Percentiles rank a stretch among this genome's conserved stretches.
Conservation (phyloP, 2,113 vertebrate species). For the Mormyrus iriodes region DNA sequence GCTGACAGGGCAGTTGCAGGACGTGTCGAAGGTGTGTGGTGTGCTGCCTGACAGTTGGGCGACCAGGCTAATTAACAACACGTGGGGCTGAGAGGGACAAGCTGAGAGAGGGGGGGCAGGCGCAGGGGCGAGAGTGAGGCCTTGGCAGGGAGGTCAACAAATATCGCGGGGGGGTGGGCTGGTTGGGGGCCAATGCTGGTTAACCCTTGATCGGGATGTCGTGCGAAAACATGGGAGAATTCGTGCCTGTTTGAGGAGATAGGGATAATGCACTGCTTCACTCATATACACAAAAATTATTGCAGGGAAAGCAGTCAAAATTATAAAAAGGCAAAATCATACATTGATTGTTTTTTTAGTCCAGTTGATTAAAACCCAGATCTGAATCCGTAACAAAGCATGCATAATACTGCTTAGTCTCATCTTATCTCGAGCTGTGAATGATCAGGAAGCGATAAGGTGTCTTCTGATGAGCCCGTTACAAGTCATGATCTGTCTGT, state of each 20-base stretch:
- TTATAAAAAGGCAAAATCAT: neutral
- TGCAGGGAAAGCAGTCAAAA: neutral
- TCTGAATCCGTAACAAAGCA: neutral
- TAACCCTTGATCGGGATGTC: constrained; percentile 12
- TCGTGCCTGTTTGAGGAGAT: neutral
- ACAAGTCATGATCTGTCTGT: constrained; percentile 43
- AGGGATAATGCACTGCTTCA: neutral
- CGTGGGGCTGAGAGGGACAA: constrained; percentile 61
- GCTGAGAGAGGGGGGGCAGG: constrained; percentile 46
- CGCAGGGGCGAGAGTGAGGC: constrained; percentile 8
- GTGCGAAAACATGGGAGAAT: neutral
- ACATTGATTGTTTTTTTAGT: neutral
- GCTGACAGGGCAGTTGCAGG: neutral
- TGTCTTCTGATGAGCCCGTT: constrained; percentile 49
- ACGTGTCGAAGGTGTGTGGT: neutral
- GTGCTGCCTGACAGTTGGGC: constrained; percentile 53
- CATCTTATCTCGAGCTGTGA: neutral
- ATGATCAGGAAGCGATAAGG: constrained; percentile 32
- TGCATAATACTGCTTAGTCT: neutral
- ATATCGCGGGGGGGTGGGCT: neutral
- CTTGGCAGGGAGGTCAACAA: constrained; percentile 9
- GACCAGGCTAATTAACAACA: constrained; percentile 69
- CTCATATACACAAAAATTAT: neutral
- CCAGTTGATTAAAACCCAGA: neutral
- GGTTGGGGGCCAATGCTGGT: neutral